Evolutionary conservation across 2,113 vertebrate species (phyloP).

Genomic region (Lutjanus erythropterus): DNA sequence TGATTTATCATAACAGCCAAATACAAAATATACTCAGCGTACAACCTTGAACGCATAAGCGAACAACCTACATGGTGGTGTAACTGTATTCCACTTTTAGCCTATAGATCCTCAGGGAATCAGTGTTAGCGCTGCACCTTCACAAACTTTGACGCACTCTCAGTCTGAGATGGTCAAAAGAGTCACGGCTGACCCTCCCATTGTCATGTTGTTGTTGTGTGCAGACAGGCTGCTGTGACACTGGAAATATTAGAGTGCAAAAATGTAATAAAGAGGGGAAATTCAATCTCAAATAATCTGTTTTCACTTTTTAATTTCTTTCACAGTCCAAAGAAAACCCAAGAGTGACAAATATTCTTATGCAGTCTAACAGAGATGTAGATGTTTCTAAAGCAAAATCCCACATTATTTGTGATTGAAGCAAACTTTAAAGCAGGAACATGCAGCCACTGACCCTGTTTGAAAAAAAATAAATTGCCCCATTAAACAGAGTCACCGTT

Average conservation of each 20-base stretch:
- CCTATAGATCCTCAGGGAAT: background rate
- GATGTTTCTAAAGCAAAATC: background rate
- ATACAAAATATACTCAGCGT: background rate
- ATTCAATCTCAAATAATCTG: background rate
- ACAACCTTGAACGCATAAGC: background rate
- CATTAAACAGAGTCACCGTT: slow-evolving; percentile 6
- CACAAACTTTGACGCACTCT: background rate
- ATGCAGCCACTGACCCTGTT: background rate
- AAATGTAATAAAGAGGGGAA: background rate
- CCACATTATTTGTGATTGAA: background rate
- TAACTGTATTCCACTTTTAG: background rate
- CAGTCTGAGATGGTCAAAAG: background rate
- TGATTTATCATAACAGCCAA: background rate
- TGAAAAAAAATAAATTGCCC: slow-evolving; percentile 3
- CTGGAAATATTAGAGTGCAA: background rate
- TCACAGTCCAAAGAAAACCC: background rate
- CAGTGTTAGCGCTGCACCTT: background rate
- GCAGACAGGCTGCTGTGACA: background rate
- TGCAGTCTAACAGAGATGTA: background rate
- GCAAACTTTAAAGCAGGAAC: background rate
- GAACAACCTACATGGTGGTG: background rate
- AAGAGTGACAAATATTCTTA: background rate
- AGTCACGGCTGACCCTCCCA: background rate
- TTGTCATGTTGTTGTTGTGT: background rate
- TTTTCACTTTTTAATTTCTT: background rate